Percentiles rank a stretch among this genome's conserved stretches.
These are phyloP conservation scores for Smithornis capensis DNA, from an alignment of 2,113 vertebrate species.

Conservation along the genomic window DNA sequence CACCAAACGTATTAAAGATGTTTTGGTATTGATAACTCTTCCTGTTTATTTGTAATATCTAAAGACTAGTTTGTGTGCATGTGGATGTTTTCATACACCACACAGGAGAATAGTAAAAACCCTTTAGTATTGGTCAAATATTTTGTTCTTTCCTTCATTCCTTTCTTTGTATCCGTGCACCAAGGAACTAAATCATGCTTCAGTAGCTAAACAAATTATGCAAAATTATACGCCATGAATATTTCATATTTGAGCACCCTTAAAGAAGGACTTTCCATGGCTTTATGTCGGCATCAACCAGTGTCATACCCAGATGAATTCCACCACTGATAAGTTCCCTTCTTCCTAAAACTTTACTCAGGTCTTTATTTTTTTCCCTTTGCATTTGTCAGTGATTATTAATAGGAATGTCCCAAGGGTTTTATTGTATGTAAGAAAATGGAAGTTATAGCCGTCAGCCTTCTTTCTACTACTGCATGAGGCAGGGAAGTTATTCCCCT, in stretches of 20 bases:
- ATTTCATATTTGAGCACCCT: conserved; percentile 75
- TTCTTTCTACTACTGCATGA: neutral
- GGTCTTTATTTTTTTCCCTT: conserved; percentile 29
- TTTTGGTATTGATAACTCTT: neutral
- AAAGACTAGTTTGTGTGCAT: neutral
- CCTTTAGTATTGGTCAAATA: neutral
- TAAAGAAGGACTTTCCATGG: conserved; percentile 69
- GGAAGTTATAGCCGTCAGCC: neutral
- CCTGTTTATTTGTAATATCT: neutral
- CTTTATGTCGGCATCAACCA: conserved; percentile 68
- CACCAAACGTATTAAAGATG: neutral
- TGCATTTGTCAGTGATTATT: conserved; percentile 45
- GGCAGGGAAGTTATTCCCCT: neutral
- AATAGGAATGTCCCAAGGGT: conserved; percentile 36
- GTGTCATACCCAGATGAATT: conserved; percentile 64
- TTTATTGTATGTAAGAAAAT: conserved; percentile 42
- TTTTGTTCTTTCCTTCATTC: conserved; percentile 16
- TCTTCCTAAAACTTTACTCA: conserved; percentile 49
- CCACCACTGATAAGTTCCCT: conserved; percentile 27
- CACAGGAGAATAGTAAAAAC: neutral
- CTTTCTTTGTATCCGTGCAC: conserved; percentile 55
- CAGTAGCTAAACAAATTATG: conserved; percentile 79
- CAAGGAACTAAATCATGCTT: conserved; percentile 72
- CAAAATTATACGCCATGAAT: conserved; percentile 78
- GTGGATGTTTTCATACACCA: neutral